Conservation (phyloP, 2,888 invertebrate species). For the Xanthia icteritia region DNA sequence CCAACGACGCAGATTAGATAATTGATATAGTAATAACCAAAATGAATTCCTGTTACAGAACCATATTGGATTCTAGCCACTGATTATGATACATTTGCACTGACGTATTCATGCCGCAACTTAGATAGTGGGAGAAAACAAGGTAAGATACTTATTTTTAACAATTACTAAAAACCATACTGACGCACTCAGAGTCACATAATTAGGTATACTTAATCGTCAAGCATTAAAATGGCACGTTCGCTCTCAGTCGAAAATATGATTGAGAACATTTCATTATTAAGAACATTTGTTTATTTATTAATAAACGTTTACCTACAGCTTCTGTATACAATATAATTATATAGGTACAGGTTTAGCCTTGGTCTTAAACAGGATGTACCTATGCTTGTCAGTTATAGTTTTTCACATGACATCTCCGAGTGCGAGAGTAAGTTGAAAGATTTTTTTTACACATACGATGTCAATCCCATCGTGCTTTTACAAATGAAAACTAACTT, state of each 20-base stretch:
- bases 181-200: no score
- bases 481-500: no score
- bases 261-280: neutral
- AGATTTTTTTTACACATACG: no score
- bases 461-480: no score
- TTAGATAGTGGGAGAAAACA: neutral
- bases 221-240: no score
- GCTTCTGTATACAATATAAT: neutral
- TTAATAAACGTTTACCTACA: neutral
- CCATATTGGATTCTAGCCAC: conserved; percentile 45
- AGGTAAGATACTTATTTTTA: conserved; percentile 21
- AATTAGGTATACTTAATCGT: no score
- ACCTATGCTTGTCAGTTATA: neutral
- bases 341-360: no score
- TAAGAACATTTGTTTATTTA: neutral
- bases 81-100: conserved; percentile 41
- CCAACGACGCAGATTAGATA: neutral
- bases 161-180: neutral
- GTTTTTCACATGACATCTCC: neutral
- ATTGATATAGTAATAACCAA: neutral
- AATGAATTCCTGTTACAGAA: conserved; percentile 22
- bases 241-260: neutral
- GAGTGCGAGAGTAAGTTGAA: neutral
- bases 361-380: neutral
- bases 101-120: conserved; percentile 48